A percentile compares a stretch with the other conserved stretches of the same genome.
These are phyloP conservation scores for Takifugu rubripes DNA, from an alignment of 2,797 vertebrate genomes.

Conservation along the genomic window DNA sequence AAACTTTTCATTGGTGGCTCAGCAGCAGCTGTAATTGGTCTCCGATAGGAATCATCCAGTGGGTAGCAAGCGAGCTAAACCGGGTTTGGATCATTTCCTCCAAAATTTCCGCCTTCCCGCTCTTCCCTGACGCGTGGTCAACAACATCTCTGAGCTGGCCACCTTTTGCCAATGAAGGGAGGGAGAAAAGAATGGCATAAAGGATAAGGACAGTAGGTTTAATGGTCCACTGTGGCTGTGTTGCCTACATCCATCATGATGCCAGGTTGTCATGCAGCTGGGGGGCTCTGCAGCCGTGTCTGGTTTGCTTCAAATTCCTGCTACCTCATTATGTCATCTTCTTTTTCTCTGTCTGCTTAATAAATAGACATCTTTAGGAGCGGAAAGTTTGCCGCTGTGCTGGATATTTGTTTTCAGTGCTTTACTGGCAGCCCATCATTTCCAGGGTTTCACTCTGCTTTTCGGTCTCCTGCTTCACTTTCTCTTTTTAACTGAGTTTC, in stretches of 20 bases:
- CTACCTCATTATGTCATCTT: slow-evolving; percentile 38
- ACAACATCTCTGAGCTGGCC: slow-evolving; percentile 41
- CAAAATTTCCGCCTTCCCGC: slow-evolving; percentile 48
- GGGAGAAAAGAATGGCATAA: slow-evolving; percentile 7
- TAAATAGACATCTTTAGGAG: slow-evolving; percentile 21
- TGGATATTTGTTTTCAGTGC: slow-evolving; percentile 36
- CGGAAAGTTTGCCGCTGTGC: slow-evolving; percentile 13
- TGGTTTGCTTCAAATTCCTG: slow-evolving; percentile 17
- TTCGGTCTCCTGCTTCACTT: slow-evolving; percentile 14
- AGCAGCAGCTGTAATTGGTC: slow-evolving; percentile 64
- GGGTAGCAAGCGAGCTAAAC: slow-evolving; percentile 47
- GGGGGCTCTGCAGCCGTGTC: slow-evolving; percentile 7
- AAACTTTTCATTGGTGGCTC: slow-evolving; percentile 44
- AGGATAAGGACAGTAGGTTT: slow-evolving; percentile 19
- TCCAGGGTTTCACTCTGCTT: slow-evolving; percentile 1
- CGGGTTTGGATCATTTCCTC: slow-evolving; percentile 57
- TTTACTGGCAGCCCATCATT: slow-evolving; percentile 17
- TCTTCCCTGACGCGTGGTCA: slow-evolving; percentile 52
- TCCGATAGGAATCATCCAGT: slow-evolving; percentile 57
- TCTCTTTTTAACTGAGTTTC: slow-evolving; percentile 35
- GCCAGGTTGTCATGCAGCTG: slow-evolving; percentile 32
- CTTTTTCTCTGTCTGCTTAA: slow-evolving; percentile 29
- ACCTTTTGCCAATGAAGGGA: slow-evolving; percentile 33
- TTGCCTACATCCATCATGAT: slow-evolving; percentile 20
- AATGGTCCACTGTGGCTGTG: not conserved